Base-by-base conservation (phyloP, 30 jellyfish, hydroid and myxozoan genomes). In the Sanderia malayensis region DNA sequence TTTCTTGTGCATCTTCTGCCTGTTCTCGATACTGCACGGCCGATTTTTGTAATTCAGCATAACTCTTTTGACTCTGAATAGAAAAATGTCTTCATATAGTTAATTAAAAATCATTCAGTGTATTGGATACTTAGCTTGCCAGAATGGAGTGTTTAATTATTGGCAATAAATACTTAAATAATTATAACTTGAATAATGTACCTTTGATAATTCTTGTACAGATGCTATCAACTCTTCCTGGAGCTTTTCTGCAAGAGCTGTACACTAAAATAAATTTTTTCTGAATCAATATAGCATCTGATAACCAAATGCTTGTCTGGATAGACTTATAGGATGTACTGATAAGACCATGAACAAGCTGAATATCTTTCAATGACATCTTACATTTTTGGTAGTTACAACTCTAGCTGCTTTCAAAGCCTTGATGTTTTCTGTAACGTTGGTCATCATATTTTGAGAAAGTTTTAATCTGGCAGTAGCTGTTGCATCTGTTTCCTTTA, bases 171-270 rank as follows among this genome's bases (percentile, higher is more conserved):
- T n/a, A n/a, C n/a, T n/a, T n/a, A n/a, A n/a, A n/a, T n/a, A n/a
- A n/a, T n/a, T n/a, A n/a, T n/a, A n/a, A n/a, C n/a, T n/a, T n/a
- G n/a, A n/a, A n/a, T n/a, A n/a, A n/a, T n/a, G n/a, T 58, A 89
- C 98, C 89, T 83, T 83, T 0, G 85, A 73, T 24, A 90, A 58
- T 46, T 90, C 98, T 31, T 87, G 85, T 20, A 84, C 96, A 44
- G 98, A 80, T 20, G 45, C 81, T 23, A 31, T 80, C 37, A 90
- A 71, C 44, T 90, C 98, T 60, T 90, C 96, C 59, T 90, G 98
- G 2, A 90, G 87, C 59, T 77, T 77, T 41, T 90, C 98, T 3
- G 86, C 85, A 44, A 83, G 46, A 28, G 67, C 32, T 25, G 68
- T 59, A 49, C 94, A 67, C 98, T 90, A 76, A n/a, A n/a, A n/a